phyloP scores from a whole-genome alignment of 2,797 vertebrate genomes.

The Novumbra hubbsi region DNA sequence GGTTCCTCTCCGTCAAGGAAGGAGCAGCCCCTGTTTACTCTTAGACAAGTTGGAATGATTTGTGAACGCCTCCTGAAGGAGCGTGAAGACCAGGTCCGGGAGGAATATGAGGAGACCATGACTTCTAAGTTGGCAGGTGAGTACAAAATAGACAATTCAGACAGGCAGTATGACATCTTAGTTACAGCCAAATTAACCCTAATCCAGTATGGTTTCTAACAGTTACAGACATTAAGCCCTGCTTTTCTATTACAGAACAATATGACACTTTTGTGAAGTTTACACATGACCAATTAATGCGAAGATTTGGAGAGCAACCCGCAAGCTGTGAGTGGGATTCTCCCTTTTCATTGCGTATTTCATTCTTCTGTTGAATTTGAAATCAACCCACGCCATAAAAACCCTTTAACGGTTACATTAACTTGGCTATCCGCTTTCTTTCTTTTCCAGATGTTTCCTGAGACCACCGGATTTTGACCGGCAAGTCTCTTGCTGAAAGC shows the following conservation, averaged over 20 bases:
- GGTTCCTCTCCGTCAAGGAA: slow-evolving; percentile 88
- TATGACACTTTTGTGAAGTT: slow-evolving; percentile 98
- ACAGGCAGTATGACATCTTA: background rate
- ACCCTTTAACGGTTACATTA: slow-evolving; percentile 37
- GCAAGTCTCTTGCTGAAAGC: slow-evolving; percentile 80
- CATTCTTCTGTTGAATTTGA: slow-evolving; percentile 1
- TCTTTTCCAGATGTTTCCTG: slow-evolving; percentile 77
- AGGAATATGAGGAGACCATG: slow-evolving; percentile 98
- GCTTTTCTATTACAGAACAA: slow-evolving; percentile 80
- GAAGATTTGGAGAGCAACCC: slow-evolving; percentile 96
- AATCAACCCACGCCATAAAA: slow-evolving; percentile 10
- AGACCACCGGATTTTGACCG: slow-evolving; percentile 61
- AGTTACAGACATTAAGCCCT: background rate
- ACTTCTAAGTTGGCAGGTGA: slow-evolving; percentile 96
- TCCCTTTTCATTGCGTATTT: slow-evolving; percentile 30
- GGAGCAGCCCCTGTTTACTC: slow-evolving; percentile 96
- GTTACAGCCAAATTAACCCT: background rate
- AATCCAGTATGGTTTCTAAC: background rate
- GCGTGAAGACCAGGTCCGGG: slow-evolving; percentile 94
- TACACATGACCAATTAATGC: slow-evolving; percentile 96
- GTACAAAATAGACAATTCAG: slow-evolving; percentile 4
- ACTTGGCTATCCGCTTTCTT: slow-evolving; percentile 44
- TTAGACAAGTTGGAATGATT: slow-evolving; percentile 98
- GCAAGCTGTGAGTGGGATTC: slow-evolving; percentile 87
- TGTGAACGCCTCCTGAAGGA: slow-evolving; percentile 98